Conservation (phyloP, 2,113 vertebrate species). For the Bothrops jararaca region DNA sequence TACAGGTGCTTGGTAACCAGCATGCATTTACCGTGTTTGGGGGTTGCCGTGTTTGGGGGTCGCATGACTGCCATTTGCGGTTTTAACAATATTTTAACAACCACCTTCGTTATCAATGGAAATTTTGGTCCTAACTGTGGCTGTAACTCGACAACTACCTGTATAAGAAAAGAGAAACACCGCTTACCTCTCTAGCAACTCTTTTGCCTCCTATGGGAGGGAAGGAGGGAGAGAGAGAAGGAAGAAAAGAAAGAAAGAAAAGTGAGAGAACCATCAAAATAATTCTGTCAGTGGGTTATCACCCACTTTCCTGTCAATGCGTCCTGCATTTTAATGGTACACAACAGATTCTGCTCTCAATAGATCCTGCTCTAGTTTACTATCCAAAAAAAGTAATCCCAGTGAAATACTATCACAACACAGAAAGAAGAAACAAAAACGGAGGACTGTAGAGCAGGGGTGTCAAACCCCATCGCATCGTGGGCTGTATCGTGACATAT, state of each 20-base stretch:
- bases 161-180: background rate
- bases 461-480: too few species aligned
- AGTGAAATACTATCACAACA: background rate
- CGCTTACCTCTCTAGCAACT: slow-evolving; percentile 10
- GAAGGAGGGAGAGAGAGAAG: accelerated
- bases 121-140: too few species aligned
- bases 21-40: too few species aligned
- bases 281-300: background rate
- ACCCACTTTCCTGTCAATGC: background rate
- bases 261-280: background rate
- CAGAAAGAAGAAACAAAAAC: background rate
- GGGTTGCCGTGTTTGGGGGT: too few species aligned
- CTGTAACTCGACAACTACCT: background rate
- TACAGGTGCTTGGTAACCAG: too few species aligned
- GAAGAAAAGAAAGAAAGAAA: background rate
- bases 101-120: background rate
- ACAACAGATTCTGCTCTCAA: background rate
- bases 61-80: too few species aligned
- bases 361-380: background rate
- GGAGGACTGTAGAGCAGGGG: background rate
- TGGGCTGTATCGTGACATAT: too few species aligned
- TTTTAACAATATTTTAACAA: too few species aligned
- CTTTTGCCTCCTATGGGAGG: slow-evolving; percentile 1
- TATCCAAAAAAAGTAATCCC: background rate
- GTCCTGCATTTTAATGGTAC: background rate